Conservation (phyloP, 1,140 invertebrate genomes). For the Pemphigus obesinymphae region DNA sequence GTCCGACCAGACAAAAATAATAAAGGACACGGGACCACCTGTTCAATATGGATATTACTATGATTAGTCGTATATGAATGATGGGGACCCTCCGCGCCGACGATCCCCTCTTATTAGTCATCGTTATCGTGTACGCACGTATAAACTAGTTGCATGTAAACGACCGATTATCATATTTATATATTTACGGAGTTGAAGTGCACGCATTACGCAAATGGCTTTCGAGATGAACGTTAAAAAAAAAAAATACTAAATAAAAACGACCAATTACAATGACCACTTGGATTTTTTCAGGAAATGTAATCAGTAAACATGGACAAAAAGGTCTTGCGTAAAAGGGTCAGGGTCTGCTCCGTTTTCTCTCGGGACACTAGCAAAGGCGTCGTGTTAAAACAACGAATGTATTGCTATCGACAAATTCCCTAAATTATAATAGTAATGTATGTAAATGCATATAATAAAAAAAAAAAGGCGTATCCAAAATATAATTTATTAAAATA, state of each 20-base stretch:
- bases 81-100: background rate
- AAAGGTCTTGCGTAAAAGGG: background rate
- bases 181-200: background rate
- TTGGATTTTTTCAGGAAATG: slow-evolving; percentile 2
- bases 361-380: background rate
- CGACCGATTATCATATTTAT: background rate
- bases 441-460: no score
- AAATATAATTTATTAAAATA: no score
- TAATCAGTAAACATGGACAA: background rate
- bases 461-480: no score
- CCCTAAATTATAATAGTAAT: no score
- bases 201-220: slow-evolving; percentile 13
- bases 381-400: background rate
- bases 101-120: background rate
- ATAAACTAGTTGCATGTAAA: slow-evolving; percentile 26
- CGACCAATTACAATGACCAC: background rate
- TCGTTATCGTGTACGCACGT: background rate
- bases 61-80: background rate
- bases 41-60: slow-evolving; percentile 29
- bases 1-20: background rate
- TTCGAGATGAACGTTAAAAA: background rate
- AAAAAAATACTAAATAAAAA: background rate
- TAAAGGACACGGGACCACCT: slow-evolving; percentile 16
- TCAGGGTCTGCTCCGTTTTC: background rate
- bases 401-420: no score